Percentiles rank a stretch among this genome's conserved stretches.
Evolutionary conservation across 2,797 vertebrate genomes (phyloP).

Genomic region (Muscicapa striata): DNA sequence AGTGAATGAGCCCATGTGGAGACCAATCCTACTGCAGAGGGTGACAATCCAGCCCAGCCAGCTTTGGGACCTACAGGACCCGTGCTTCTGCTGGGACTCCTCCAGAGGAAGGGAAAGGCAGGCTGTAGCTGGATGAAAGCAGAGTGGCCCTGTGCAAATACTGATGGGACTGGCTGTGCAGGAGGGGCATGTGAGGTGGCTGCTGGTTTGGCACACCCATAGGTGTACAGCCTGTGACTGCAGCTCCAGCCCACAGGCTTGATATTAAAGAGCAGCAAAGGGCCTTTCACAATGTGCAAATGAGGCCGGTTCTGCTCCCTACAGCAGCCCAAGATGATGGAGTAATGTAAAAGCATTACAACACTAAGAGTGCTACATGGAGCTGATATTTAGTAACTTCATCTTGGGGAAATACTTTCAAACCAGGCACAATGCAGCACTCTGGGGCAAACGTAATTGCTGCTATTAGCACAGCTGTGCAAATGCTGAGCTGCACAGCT

Average conservation of each 20-base stretch:
- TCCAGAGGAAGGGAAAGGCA: not conserved
- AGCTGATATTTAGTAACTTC: not conserved
- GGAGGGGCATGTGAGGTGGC: fast-evolving
- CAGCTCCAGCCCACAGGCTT: not conserved
- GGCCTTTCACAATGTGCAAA: not conserved
- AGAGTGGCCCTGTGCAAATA: not conserved
- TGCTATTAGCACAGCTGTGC: not conserved
- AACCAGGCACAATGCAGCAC: not conserved
- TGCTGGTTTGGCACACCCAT: not conserved
- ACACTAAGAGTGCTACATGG: not conserved
- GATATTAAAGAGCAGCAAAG: not conserved
- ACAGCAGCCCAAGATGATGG: not conserved
- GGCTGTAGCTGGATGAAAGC: not conserved
- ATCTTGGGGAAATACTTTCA: not conserved
- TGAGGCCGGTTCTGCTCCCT: not conserved
- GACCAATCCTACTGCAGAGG: not conserved
- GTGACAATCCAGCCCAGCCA: not conserved
- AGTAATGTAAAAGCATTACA: fast-evolving
- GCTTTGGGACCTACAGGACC: not conserved
- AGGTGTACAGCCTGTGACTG: not conserved
- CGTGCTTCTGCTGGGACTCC: fast-evolving
- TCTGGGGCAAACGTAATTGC: not conserved
- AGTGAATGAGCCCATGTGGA: not conserved
- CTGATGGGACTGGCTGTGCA: not conserved
- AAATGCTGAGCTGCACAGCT: not conserved